Conservation (phyloP, 1,140 invertebrate species). For the Brachystomella parvula region DNA sequence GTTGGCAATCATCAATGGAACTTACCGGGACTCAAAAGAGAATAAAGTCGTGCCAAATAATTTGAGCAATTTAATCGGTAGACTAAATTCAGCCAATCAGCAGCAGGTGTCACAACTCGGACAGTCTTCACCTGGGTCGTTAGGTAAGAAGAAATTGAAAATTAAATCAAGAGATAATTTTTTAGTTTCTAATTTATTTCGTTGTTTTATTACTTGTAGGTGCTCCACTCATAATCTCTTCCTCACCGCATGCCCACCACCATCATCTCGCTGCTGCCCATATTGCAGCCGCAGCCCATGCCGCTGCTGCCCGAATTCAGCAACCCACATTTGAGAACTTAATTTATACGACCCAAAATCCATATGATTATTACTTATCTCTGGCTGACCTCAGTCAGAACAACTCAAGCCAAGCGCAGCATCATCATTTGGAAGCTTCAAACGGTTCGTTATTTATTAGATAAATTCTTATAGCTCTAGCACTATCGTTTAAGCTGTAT, state of each 20-base stretch:
- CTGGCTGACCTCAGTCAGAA: neutral
- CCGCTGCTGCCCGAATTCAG: conserved; percentile 41
- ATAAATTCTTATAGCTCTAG: neutral
- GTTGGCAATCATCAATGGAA: conserved; percentile 98
- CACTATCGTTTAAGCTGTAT: neutral
- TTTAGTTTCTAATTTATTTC: conserved; percentile 1
- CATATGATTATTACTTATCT: conserved; percentile 7
- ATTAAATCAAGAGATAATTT: neutral
- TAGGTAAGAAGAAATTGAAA: neutral
- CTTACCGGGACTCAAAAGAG: conserved; percentile 89
- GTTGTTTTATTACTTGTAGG: conserved; percentile 51
- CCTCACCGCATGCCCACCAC: conserved; percentile 48
- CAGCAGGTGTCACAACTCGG: conserved; percentile 37
- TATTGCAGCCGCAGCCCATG: conserved; percentile 44
- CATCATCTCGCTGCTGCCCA: conserved; percentile 53
- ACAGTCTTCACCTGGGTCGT: conserved; percentile 33
- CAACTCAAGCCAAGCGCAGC: neutral
- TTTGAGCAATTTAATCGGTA: conserved; percentile 8
- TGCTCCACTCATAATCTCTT: conserved; percentile 77
- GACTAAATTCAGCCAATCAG: conserved; percentile 21
- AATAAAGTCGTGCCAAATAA: conserved; percentile 46
- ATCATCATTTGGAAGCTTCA: conserved; percentile 3
- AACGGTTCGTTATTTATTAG: conserved; percentile 10
- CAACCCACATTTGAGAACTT: conserved; percentile 3
- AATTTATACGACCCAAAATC: conserved; percentile 4